A percentile compares a stretch with the other conserved stretches of the same genome.
phyloP scores from a whole-genome alignment of 2,888 invertebrate genomes.

The Acanthosepion esculentum region DNA sequence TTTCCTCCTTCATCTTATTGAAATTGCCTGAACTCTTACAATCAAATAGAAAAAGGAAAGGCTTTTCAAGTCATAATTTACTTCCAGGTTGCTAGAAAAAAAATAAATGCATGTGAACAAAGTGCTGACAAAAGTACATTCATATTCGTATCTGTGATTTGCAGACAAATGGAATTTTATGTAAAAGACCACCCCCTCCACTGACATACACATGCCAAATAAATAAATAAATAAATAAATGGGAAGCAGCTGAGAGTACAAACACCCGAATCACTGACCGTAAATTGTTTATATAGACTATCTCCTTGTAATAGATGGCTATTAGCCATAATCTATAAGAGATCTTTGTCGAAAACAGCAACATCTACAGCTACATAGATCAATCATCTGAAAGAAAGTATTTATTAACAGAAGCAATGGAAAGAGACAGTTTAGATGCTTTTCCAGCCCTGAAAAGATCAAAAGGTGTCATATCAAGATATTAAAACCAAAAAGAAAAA shows the following conservation, averaged over 20 bases:
- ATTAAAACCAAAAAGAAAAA: neutral
- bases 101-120: neutral
- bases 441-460: neutral
- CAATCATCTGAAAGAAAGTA: neutral
- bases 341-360: neutral
- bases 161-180: slow-evolving; percentile 6
- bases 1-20: too few species aligned
- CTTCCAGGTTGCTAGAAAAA: neutral
- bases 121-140: neutral
- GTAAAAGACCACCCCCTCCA: neutral
- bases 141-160: neutral
- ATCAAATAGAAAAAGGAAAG: too few species aligned
- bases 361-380: neutral
- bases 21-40: too few species aligned
- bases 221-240: neutral
- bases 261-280: neutral
- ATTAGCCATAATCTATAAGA: neutral
- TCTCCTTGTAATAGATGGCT: neutral
- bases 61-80: too few species aligned
- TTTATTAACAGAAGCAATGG: neutral
- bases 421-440: neutral
- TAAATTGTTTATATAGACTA: neutral
- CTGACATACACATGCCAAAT: too few species aligned
- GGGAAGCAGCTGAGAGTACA: neutral
- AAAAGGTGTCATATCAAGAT: neutral